Evolutionary conservation across 2,888 invertebrate species (phyloP), one percentile per base, ranked within the genome.

Genomic region (Frankliniella intonsa): DNA sequence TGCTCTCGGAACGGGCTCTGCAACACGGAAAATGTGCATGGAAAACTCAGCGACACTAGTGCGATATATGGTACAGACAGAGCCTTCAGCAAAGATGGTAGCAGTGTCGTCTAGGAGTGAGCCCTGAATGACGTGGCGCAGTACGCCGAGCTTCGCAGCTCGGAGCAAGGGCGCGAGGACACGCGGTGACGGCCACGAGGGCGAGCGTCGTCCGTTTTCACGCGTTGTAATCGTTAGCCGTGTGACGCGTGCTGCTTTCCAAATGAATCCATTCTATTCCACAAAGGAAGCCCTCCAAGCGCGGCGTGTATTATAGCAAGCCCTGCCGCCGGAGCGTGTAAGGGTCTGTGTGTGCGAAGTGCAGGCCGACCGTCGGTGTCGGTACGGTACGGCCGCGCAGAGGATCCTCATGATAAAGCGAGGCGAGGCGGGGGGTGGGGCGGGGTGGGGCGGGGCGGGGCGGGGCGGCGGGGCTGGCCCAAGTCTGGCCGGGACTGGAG

Each of bases 341-440:
- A 11, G 69, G n/a, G 22, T 11, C n/a, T 11, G 65, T 65, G 65
- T 65, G 69, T 22, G 69, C 69, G 62, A n/a, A 22, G 69, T 69
- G 69, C 69, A 69, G 22, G 3, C 69, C 22, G 22, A 69, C 22
- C 69, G 22, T 38, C 38, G 38, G 51, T 9, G 51, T 51, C 10
- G 51, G 9, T 11, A 9, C 12, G 51, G 55, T 11, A 14, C 55
- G 55, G 55, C 38, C 38, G 38, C 5, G 38, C 38, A 5, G 3
- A 38, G 38, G 38, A 38, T 22, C 69, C 69, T 69, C 22, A 69
- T 69, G 69, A 69, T 69, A 69, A 69, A 69, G 69, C 69, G 69
- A 11, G 11, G 55, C 55, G 55, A 8, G 55, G 55, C 55, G 55
- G 55, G 55, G 17, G 3, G 55, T 1, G 55, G 55, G 22, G 22